Evolutionary conservation across 2,888 invertebrate genomes (phyloP).

Genomic region (Stramonita haemastoma): DNA sequence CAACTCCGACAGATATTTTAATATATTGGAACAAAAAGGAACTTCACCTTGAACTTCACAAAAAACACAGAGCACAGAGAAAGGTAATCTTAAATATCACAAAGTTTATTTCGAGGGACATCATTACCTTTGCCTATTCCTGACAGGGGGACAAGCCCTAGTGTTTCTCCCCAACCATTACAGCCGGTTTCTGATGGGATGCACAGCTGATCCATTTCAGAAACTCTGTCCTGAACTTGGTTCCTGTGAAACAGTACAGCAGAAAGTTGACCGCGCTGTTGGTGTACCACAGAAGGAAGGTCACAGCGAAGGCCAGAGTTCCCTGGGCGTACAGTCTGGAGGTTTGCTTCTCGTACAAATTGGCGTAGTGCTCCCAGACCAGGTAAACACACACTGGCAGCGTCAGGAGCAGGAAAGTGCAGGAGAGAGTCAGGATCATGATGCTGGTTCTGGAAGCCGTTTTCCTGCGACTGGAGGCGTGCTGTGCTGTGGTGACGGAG

Average conservation of each 20-base stretch:
- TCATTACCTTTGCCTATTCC: no score
- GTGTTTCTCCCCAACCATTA: no score
- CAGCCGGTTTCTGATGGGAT: no score
- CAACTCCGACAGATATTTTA: no score
- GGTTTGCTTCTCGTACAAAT: neutral
- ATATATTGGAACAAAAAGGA: no score
- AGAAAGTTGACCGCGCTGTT: constrained; percentile 17
- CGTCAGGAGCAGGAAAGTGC: neutral
- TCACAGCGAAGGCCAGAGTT: neutral
- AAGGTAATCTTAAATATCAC: no score
- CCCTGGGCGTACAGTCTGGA: neutral
- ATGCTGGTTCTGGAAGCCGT: neutral
- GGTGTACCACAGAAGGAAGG: neutral
- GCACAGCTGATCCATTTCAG: neutral
- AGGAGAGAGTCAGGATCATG: constrained; percentile 10
- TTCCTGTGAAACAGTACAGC: constrained; percentile 10
- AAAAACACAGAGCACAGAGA: no score
- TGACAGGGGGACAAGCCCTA: no score
- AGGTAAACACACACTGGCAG: neutral
- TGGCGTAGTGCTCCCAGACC: neutral
- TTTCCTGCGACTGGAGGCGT: neutral
- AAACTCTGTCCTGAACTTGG: neutral
- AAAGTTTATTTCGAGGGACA: no score
- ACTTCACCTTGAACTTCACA: no score
- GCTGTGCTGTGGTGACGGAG: no score